Base-by-base conservation (phyloP, 2,797 vertebrate species). In the Fringilla coelebs region DNA sequence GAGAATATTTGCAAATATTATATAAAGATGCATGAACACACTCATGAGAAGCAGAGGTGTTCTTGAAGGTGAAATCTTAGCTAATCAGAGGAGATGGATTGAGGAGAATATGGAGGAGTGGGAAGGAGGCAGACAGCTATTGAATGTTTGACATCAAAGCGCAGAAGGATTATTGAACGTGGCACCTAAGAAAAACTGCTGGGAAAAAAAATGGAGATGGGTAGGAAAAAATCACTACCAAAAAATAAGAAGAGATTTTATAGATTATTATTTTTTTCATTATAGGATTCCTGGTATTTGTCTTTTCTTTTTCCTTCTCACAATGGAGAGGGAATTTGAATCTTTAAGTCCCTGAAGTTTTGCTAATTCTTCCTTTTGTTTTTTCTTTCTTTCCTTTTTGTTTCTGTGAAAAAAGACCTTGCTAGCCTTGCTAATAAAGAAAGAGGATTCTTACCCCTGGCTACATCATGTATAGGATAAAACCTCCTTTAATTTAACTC, bases 21-120 rank as follows among this genome's bases (percentile, higher is more conserved):
- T 57, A 94, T 66, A 88, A 91, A 91, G n/a, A 73, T 46, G 55
- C 38, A 55, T 0, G 1, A 26, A 61, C 38, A 36, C 61, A 21
- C 77, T 86, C 71, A 5, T 43, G 55, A 83, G 90, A 88, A 84
- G 90, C 92, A 90, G 83, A 88, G 85, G 93, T 94, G 87, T 91
- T 96, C 80, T 84, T 95, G 85, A 95, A 95, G 95, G 96, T 95
- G 94, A 97, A 97, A 88, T 96, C 93, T 85, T 60, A 86, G 94
- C 94, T 97, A 97, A 97, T 97, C 94, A 94, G 92, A 90, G 83
- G 94, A 95, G 96, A 97, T 93, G 86, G 89, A 96, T 97, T 91
- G 93, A 4, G n/a, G 88, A 79, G 83, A 95, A 95, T 96, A 87
- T 92, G 93, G 77, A 94, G 72, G 77, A 96, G 91, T 91, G 77